Percentiles rank a stretch among this genome's conserved stretches.
Evolutionary conservation across 1,140 invertebrate genomes (phyloP).

Genomic region (Drosophila tsacasi): DNA sequence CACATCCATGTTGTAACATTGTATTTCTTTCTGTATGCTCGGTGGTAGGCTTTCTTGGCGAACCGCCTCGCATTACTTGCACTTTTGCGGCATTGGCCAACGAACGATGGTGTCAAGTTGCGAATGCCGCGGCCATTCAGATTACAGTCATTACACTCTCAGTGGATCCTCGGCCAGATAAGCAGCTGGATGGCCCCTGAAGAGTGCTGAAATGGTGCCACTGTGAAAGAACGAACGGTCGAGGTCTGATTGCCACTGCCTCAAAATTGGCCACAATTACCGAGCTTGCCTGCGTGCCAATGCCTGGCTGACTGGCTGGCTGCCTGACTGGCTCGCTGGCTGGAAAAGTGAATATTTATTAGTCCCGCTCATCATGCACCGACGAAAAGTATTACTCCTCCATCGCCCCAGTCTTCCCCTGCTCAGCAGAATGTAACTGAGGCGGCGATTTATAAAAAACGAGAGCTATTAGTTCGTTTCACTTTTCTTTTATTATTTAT

Average conservation of each 20-base stretch:
- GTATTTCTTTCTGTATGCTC: neutral
- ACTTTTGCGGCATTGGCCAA: slow-evolving; percentile 71
- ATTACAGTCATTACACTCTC: slow-evolving; percentile 65
- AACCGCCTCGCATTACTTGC: slow-evolving; percentile 69
- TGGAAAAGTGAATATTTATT: slow-evolving; percentile 74
- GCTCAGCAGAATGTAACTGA: slow-evolving; percentile 80
- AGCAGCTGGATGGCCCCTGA: slow-evolving; percentile 2
- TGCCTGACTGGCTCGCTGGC: slow-evolving; percentile 31
- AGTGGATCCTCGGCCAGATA: slow-evolving; percentile 21
- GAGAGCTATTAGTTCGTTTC: slow-evolving; percentile 82
- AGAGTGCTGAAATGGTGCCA: slow-evolving; percentile 61
- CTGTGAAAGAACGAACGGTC: slow-evolving; percentile 62
- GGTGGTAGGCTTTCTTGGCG: slow-evolving; percentile 57
- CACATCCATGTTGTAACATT: neutral
- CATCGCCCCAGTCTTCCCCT: slow-evolving; percentile 3
- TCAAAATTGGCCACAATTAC: slow-evolving; percentile 63
- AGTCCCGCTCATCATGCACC: slow-evolving; percentile 60
- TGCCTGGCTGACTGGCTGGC: slow-evolving; percentile 21
- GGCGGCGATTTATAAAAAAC: slow-evolving; percentile 70
- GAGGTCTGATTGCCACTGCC: slow-evolving; percentile 77
- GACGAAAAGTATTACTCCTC: slow-evolving; percentile 37
- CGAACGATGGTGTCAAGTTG: slow-evolving; percentile 62
- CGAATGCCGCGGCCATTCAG: slow-evolving; percentile 41
- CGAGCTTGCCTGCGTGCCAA: slow-evolving; percentile 39
- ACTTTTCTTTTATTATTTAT: slow-evolving; percentile 84